A percentile compares a stretch with the other conserved stretches of the same genome.
These are phyloP conservation scores for Bovichtus diacanthus DNA, from an alignment of 2,797 vertebrate genomes.

Conservation along the genomic window DNA sequence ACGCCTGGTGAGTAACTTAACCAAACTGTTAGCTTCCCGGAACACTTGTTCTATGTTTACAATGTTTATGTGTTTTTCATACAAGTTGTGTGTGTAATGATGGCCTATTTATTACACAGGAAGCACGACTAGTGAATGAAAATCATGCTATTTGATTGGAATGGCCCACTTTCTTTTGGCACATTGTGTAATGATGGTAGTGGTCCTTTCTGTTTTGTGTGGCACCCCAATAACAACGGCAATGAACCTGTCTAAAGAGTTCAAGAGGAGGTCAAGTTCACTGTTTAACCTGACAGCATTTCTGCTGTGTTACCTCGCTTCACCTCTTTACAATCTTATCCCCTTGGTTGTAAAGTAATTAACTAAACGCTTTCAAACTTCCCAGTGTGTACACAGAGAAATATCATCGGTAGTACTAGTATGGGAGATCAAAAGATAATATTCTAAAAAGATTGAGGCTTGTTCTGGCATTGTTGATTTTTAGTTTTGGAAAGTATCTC, in stretches of 20 bases:
- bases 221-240: constrained; percentile 18
- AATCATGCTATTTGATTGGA: neutral
- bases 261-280: constrained; percentile 82
- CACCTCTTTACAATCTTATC: neutral
- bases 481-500: neutral
- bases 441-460: neutral
- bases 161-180: neutral
- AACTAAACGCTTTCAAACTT: neutral
- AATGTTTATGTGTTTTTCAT: neutral
- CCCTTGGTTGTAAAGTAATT: neutral
- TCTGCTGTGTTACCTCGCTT: constrained; percentile 40
- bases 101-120: rapidly evolving
- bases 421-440: neutral
- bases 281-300: constrained; percentile 27
- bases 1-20: constrained; percentile 91
- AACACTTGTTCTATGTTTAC: constrained; percentile 39
- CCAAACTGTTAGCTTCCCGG: constrained; percentile 10
- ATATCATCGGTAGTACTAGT: neutral
- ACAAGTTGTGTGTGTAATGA: neutral
- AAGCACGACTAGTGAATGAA: neutral
- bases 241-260: constrained; percentile 73
- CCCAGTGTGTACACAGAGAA: neutral
- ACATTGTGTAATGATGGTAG: neutral
- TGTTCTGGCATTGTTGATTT: neutral
- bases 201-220: constrained; percentile 24